A percentile compares a stretch with the other conserved stretches of the same genome.
Evolutionary conservation across 2,113 vertebrate genomes (phyloP).

Genomic region (Synodontis membranacea): DNA sequence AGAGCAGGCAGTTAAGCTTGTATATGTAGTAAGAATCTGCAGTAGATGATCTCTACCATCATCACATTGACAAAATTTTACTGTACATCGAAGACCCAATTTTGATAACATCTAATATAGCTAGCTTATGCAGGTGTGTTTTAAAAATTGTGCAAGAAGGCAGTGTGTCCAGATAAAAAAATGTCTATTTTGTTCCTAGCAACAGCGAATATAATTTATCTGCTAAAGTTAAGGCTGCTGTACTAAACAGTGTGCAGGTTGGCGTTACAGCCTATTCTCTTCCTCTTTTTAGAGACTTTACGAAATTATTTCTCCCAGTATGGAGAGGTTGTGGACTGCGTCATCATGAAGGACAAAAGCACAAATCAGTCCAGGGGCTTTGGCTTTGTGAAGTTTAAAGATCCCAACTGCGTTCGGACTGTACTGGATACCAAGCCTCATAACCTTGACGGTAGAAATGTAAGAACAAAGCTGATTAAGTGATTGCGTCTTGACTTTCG

Average conservation of each 20-base stretch:
- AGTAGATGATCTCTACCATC: neutral
- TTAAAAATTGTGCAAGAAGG: neutral
- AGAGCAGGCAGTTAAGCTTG: neutral
- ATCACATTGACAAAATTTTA: neutral
- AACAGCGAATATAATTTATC: neutral
- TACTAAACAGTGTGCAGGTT: neutral
- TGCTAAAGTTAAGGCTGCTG: neutral
- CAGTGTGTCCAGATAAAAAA: neutral
- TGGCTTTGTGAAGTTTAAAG: slow-evolving; percentile 99
- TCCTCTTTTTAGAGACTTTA: slow-evolving; percentile 84
- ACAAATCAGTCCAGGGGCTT: slow-evolving; percentile 99
- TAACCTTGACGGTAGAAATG: slow-evolving; percentile 95
- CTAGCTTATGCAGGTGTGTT: neutral
- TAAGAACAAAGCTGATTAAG: slow-evolving; percentile 73
- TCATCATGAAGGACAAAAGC: slow-evolving; percentile 99
- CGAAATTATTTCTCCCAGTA: slow-evolving; percentile 98
- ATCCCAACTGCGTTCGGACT: slow-evolving; percentile 97
- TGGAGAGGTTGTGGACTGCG: slow-evolving; percentile 98
- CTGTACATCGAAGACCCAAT: neutral
- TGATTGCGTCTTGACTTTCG: neutral
- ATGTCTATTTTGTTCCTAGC: neutral
- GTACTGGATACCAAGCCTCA: slow-evolving; percentile 98
- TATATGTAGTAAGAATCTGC: neutral
- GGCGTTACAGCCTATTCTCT: slow-evolving; percentile 36
- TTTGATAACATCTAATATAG: neutral